These are phyloP conservation scores for Nasua narica DNA, from an alignment of 2,797 vertebrate genomes.

Conservation along the genomic window DNA sequence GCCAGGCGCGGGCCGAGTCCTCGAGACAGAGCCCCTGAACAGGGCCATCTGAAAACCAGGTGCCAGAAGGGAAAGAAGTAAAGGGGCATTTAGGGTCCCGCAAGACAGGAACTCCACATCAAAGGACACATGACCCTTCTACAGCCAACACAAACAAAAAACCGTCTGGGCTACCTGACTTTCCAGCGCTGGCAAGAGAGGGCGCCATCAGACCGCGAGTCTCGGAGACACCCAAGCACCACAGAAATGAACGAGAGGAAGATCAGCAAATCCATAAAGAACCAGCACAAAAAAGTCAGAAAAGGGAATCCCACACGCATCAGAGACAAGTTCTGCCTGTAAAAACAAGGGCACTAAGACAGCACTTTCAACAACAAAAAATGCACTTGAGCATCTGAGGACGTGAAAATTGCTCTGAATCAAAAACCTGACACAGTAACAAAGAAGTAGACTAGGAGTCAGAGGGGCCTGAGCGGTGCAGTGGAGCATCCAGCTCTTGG, in stretches of 20 bases:
- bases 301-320: fast-evolving
- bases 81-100: background rate
- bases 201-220: background rate
- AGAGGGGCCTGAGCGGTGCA: background rate
- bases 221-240: background rate
- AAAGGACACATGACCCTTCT: too few species aligned
- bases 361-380: too few species aligned
- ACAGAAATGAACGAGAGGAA: too few species aligned
- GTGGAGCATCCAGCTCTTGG: background rate
- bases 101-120: fast-evolving
- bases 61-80: too few species aligned
- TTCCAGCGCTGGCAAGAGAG: background rate
- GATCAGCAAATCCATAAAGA: background rate
- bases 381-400: fast-evolving
- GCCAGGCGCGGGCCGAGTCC: fast-evolving
- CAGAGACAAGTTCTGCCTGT: background rate
- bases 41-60: background rate
- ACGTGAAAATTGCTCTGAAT: background rate
- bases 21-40: too few species aligned
- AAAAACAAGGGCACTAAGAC: background rate
- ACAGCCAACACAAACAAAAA: background rate
- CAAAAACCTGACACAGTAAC: background rate
- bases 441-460: too few species aligned
- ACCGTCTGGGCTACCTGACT: fast-evolving
- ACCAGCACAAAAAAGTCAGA: background rate